A percentile compares a stretch with the other conserved stretches of the same genome.
These are phyloP conservation scores for Heliconius charithonia DNA, from an alignment of 2,888 invertebrate genomes.

Conservation along the genomic window DNA sequence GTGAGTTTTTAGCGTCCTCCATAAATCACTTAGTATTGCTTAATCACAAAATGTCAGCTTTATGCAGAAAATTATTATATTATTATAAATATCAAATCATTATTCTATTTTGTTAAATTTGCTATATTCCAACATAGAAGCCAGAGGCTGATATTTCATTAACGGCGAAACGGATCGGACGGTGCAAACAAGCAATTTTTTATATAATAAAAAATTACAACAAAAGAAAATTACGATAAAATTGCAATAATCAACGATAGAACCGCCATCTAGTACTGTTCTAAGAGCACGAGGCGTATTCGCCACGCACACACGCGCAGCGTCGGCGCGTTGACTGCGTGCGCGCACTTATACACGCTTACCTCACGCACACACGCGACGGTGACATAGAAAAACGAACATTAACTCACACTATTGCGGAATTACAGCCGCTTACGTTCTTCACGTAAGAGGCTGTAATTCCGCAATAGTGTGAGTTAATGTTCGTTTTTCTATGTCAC, in stretches of 20 bases:
- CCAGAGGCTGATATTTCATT: neutral
- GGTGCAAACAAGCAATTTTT: slow-evolving; percentile 27
- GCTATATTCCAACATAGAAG: neutral
- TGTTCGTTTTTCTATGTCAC: slow-evolving; percentile 79
- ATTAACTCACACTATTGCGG: slow-evolving; percentile 76
- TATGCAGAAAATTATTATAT: too few relatives aligned
- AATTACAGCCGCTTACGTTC: slow-evolving; percentile 83
- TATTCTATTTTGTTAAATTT: neutral
- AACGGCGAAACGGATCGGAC: neutral
- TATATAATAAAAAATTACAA: slow-evolving; percentile 26
- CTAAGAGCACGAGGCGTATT: slow-evolving; percentile 50
- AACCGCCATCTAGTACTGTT: slow-evolving; percentile 57
- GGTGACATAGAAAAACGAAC: slow-evolving; percentile 78
- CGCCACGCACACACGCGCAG: slow-evolving; percentile 52
- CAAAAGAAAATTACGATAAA: slow-evolving; percentile 43
- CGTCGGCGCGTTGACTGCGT: slow-evolving; percentile 48
- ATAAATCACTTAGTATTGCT: too few relatives aligned
- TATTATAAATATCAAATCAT: neutral
- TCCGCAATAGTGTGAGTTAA: slow-evolving; percentile 75
- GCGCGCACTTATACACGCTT: slow-evolving; percentile 56
- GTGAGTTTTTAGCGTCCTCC: too few relatives aligned
- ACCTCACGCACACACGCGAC: slow-evolving; percentile 66
- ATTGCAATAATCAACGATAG: slow-evolving; percentile 44
- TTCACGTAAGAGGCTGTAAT: slow-evolving; percentile 83
- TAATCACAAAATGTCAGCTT: too few relatives aligned